A percentile compares a stretch with the other conserved stretches of the same genome.
These are phyloP conservation scores for Pica pica DNA, from an alignment of 2,113 vertebrate genomes.

Conservation along the genomic window DNA sequence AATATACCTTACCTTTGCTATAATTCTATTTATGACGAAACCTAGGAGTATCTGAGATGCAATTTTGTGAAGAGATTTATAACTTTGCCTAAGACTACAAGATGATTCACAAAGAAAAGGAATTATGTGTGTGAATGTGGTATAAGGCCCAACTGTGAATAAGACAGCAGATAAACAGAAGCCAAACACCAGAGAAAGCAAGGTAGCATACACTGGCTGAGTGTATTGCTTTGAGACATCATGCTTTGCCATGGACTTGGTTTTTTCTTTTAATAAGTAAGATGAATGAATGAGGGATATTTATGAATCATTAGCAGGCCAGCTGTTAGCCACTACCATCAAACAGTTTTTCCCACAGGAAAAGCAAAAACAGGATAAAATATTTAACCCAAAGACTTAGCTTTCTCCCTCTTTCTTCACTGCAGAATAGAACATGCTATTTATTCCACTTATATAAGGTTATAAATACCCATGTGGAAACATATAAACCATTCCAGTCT, in stretches of 20 bases:
- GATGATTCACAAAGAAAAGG: conserved; percentile 9
- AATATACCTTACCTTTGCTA: not conserved
- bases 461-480: not conserved
- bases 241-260: not conserved
- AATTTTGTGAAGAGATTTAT: not conserved
- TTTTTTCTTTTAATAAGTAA: not conserved
- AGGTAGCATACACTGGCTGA: not conserved
- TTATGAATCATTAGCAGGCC: not conserved
- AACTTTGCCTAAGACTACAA: not conserved
- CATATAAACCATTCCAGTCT: not conserved
- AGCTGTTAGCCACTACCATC: not conserved
- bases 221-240: not conserved
- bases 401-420: not conserved
- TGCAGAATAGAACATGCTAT: not conserved
- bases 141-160: not conserved
- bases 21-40: not conserved
- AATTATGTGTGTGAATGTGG: not conserved
- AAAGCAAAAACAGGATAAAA: not conserved
- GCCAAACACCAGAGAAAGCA: not conserved
- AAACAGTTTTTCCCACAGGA: not conserved
- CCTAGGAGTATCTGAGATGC: not conserved
- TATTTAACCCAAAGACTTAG: not conserved
- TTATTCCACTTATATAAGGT: not conserved
- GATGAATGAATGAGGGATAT: not conserved
- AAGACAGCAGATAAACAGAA: not conserved